Percentiles rank a stretch among this genome's conserved stretches.
These are phyloP conservation scores for Ylistrum balloti DNA, from an alignment of 1,140 invertebrate species.

Conservation along the genomic window DNA sequence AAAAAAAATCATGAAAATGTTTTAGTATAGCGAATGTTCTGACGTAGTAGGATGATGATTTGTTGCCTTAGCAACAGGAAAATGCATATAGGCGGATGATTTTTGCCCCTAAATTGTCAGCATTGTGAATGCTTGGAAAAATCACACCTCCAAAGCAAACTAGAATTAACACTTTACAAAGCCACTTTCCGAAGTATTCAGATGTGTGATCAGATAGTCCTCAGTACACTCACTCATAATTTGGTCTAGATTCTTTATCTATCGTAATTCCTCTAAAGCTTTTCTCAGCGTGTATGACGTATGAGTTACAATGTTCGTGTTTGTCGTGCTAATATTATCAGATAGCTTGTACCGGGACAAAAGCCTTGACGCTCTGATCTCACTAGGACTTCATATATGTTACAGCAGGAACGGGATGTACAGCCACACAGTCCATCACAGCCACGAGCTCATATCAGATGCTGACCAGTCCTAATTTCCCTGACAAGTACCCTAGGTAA, in stretches of 20 bases:
- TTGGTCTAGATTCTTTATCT: constrained; percentile 4
- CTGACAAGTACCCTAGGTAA: constrained; percentile 17
- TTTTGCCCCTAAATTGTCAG: too few relatives aligned
- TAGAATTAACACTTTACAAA: too few relatives aligned
- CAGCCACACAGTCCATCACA: neutral
- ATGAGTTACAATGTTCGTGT: neutral
- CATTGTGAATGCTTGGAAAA: too few relatives aligned
- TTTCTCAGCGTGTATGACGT: neutral
- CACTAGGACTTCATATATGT: neutral
- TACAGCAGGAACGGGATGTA: neutral
- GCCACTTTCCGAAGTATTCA: too few relatives aligned
- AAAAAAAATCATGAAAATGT: too few relatives aligned
- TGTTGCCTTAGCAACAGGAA: too few relatives aligned
- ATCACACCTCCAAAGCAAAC: too few relatives aligned
- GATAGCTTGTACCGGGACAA: neutral
- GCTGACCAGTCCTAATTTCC: constrained; percentile 13
- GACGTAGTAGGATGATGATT: too few relatives aligned
- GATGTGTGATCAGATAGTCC: too few relatives aligned
- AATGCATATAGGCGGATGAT: too few relatives aligned
- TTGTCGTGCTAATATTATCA: neutral
- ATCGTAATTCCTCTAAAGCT: neutral
- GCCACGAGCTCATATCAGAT: neutral
- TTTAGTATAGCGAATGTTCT: too few relatives aligned
- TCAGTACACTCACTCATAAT: neutral
- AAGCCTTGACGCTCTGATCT: neutral